Conservation (phyloP, 1,140 invertebrate species). For the Magallana ariakensis region DNA sequence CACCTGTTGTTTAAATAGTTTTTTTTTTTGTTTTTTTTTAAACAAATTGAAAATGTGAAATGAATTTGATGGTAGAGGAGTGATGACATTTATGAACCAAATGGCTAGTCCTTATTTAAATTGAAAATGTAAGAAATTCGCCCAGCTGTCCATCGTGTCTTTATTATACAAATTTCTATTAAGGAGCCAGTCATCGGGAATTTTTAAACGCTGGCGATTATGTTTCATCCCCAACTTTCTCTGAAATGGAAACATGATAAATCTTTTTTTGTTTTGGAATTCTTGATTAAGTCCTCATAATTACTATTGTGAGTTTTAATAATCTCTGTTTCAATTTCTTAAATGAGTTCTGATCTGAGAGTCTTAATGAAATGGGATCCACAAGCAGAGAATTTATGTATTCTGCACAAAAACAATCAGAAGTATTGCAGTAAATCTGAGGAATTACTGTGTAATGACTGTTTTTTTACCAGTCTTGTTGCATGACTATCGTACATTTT, state of each 20-base stretch:
- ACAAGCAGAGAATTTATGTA: conserved; percentile 23
- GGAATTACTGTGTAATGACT: conserved; percentile 31
- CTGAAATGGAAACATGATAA: neutral
- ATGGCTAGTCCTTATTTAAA: conserved; percentile 16
- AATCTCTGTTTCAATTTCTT: conserved; percentile 37
- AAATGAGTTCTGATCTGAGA: conserved; percentile 28
- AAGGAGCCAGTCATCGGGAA: neutral
- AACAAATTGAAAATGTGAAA: conserved; percentile 35
- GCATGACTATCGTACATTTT: neutral
- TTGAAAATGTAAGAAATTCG: conserved; percentile 9
- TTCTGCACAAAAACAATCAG: conserved; percentile 34
- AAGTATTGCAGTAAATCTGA: conserved; percentile 36
- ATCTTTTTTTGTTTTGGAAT: neutral
- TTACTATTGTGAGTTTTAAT: conserved; percentile 27
- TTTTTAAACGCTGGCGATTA: neutral
- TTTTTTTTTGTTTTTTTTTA: neutral
- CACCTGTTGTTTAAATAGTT: conserved; percentile 24
- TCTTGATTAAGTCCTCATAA: conserved; percentile 28
- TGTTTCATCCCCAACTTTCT: neutral
- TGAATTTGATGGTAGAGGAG: conserved; percentile 30
- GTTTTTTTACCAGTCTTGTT: neutral
- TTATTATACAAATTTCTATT: neutral
- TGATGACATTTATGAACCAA: conserved; percentile 24
- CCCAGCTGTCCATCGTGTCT: neutral
- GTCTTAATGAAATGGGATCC: conserved; percentile 31